phyloP scores from a whole-genome alignment of 2,113 vertebrate genomes.

The Elgaria multicarinata region DNA sequence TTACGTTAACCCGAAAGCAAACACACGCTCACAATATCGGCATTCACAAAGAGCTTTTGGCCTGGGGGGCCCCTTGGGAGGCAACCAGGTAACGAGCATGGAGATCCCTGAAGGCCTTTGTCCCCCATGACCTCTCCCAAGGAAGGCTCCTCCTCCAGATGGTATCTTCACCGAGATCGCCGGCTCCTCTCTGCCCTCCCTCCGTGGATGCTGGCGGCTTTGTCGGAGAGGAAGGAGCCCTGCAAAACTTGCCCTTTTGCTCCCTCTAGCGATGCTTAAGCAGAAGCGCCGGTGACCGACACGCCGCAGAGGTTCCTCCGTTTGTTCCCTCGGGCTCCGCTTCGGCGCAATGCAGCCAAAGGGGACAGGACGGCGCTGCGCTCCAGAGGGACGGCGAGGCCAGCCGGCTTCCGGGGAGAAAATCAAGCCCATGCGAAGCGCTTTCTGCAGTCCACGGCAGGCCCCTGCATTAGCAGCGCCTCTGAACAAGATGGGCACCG shows the following conservation, averaged over 20 bases:
- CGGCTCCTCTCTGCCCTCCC: not conserved
- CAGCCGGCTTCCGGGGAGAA: not conserved
- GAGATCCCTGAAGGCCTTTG: not conserved
- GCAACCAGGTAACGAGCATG: no score
- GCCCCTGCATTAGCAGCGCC: not conserved
- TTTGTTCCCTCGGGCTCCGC: not conserved
- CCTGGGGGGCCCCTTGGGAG: no score
- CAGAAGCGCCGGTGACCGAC: constrained; percentile 1
- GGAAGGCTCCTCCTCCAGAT: no score
- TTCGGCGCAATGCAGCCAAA: constrained; percentile 16
- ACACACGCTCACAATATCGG: not conserved
- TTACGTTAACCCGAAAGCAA: no score
- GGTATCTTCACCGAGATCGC: not conserved
- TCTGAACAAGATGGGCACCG: not conserved
- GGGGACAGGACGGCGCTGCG: not conserved
- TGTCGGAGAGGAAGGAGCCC: not conserved
- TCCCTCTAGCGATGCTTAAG: constrained; percentile 53
- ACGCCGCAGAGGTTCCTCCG: not conserved
- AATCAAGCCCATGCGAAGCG: not conserved
- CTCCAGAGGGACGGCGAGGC: not conserved
- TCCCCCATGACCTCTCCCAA: not conserved
- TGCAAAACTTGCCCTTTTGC: constrained; percentile 25
- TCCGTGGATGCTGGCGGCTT: not conserved
- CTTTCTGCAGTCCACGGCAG: not conserved
- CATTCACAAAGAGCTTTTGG: no score